Conservation (phyloP, 2,113 vertebrate species). For the Cisticola juncidis region DNA sequence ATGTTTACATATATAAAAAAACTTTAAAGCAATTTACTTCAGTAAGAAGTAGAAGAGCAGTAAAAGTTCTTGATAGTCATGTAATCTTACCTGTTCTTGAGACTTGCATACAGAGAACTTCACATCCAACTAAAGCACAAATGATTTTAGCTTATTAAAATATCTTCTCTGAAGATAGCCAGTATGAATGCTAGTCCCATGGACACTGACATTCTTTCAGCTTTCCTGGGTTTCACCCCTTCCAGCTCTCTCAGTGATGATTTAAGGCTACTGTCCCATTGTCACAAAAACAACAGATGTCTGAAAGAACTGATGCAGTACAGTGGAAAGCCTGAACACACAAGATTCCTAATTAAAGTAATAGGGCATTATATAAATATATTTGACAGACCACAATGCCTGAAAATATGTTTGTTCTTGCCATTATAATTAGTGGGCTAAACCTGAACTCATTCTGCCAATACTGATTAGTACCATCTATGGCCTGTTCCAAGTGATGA, state of each 20-base stretch:
- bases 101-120: not conserved
- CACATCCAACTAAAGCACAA: not conserved
- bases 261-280: not conserved
- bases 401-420: slow-evolving; percentile 21
- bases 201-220: not conserved
- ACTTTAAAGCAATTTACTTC: not conserved
- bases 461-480: not conserved
- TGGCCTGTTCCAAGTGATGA: not conserved
- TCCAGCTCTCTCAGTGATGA: not conserved
- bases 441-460: slow-evolving; percentile 56
- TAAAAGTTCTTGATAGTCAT: not conserved
- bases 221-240: not conserved
- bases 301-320: not conserved
- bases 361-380: not conserved
- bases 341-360: slow-evolving; percentile 25
- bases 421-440: not conserved
- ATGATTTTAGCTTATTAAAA: not conserved
- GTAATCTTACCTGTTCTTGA: not conserved
- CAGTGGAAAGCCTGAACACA: slow-evolving; percentile 4
- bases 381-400: not conserved
- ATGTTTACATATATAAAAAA: not conserved
- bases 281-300: slow-evolving; percentile 27
- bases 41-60: not conserved
- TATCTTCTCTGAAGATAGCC: not conserved
- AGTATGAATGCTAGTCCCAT: not conserved